These are phyloP conservation scores for Camelus dromedarius DNA, from an alignment of 2,113 vertebrate genomes.

Conservation along the genomic window DNA sequence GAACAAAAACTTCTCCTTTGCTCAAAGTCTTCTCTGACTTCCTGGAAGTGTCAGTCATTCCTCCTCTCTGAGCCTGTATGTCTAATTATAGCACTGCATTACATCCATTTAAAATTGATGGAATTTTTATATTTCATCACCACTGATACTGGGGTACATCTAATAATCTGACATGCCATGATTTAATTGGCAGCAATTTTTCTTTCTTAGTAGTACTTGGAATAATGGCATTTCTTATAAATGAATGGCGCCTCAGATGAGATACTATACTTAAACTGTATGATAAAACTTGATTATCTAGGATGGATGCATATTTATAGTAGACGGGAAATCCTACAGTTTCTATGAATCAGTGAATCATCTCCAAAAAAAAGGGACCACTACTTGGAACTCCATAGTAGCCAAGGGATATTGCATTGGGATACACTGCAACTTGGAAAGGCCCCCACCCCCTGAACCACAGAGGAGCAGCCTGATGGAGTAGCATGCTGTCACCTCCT, in stretches of 20 bases:
- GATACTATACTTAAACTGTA: neutral
- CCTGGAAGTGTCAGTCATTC: neutral
- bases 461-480: neutral
- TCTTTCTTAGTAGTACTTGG: neutral
- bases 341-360: conserved; percentile 8
- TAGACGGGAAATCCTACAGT: neutral
- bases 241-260: neutral
- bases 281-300: neutral
- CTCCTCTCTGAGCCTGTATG: neutral
- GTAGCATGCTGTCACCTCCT: neutral
- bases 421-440: neutral
- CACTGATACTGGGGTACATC: neutral
- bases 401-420: neutral
- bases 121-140: neutral
- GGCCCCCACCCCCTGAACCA: accelerated
- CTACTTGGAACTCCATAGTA: neutral
- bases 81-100: neutral
- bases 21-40: neutral
- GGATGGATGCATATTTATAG: neutral
- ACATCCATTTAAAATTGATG: neutral
- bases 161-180: neutral
- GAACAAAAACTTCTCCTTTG: neutral
- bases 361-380: neutral
- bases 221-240: neutral
- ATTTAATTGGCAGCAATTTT: neutral